These are phyloP conservation scores for Ceratitis capitata DNA, from an alignment of 1,140 invertebrate species.

Conservation along the genomic window DNA sequence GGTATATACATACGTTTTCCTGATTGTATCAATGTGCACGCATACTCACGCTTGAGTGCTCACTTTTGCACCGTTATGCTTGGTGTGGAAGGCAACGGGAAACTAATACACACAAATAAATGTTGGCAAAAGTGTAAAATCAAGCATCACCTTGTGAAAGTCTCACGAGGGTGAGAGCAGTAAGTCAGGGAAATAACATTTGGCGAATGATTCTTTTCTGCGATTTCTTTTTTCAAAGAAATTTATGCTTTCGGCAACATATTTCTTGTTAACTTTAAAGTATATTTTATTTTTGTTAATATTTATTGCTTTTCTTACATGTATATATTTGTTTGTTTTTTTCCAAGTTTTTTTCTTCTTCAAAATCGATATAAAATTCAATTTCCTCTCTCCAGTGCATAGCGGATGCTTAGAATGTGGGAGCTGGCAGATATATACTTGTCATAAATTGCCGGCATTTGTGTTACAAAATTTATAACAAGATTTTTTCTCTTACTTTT, in stretches of 20 bases:
- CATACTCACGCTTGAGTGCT: constrained; percentile 18
- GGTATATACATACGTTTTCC: no score
- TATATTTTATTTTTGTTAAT: neutral
- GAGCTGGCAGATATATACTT: neutral
- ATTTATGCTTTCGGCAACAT: neutral
- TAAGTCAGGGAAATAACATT: neutral
- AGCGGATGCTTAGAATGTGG: neutral
- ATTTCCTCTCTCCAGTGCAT: neutral
- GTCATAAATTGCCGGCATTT: neutral
- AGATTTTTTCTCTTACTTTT: neutral
- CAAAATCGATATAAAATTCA: constrained; percentile 1
- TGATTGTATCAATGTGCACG: neutral
- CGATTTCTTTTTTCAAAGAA: neutral
- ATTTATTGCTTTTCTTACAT: neutral
- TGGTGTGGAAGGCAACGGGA: neutral
- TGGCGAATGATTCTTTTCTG: no score
- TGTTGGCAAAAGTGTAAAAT: constrained; percentile 16
- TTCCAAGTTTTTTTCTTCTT: neutral
- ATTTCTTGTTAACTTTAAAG: constrained; percentile 15
- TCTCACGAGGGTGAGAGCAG: neutral
- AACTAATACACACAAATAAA: constrained; percentile 16
- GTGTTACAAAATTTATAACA: neutral
- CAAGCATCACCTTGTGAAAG: neutral
- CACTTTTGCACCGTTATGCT: neutral
- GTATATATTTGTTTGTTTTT: neutral